Percentiles rank a stretch among this genome's conserved stretches.
Conservation (phyloP, 2,797 vertebrate genomes). For the Perodicticus potto region DNA sequence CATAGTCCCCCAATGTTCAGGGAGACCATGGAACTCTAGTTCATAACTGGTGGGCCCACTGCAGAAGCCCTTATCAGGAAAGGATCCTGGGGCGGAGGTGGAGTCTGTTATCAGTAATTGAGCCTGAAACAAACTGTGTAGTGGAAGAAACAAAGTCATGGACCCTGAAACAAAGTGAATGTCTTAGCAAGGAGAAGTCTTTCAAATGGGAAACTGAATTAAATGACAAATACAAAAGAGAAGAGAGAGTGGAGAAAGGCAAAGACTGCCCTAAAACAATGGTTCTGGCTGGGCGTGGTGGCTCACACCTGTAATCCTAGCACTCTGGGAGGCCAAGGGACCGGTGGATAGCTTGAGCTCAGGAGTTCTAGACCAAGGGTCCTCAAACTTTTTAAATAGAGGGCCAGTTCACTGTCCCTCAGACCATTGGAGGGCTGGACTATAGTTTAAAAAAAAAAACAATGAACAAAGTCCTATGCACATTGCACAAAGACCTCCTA, state of each 20-base stretch:
- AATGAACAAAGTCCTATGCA: too few relatives aligned
- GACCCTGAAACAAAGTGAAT: neutral
- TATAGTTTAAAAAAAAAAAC: too few relatives aligned
- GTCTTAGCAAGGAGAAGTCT: neutral
- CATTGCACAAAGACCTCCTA: too few relatives aligned
- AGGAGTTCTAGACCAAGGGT: too few relatives aligned
- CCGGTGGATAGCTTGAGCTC: too few relatives aligned
- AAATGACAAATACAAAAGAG: neutral
- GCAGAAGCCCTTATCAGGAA: neutral
- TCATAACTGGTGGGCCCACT: neutral
- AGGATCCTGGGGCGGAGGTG: neutral
- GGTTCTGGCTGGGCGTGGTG: neutral
- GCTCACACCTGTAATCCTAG: too few relatives aligned
- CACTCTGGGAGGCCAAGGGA: too few relatives aligned
- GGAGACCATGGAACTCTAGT: neutral
- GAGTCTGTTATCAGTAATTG: neutral
- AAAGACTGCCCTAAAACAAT: neutral
- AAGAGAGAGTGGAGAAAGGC: neutral
- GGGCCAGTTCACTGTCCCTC: too few relatives aligned
- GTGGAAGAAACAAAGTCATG: neutral
- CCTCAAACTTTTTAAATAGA: too few relatives aligned
- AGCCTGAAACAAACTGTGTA: neutral
- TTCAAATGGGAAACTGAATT: neutral
- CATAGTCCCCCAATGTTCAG: neutral
- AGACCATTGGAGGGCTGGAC: too few relatives aligned